phyloP scores from a whole-genome alignment of 2,888 invertebrate genomes.

The Ophonus ardosiacus region DNA sequence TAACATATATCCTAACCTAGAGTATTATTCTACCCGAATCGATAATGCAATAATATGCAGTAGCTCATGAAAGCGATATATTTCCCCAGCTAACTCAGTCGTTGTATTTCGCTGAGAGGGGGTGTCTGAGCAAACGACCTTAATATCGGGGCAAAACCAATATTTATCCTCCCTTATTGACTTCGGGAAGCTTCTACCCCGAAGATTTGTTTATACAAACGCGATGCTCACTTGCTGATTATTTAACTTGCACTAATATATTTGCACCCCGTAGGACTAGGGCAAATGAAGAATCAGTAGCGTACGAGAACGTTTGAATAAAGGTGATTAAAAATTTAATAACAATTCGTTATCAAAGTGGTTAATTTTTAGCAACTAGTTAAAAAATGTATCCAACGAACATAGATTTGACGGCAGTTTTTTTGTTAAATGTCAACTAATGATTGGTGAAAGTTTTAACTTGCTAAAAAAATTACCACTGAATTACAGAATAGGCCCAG shows the following conservation, averaged over 20 bases:
- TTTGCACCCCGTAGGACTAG: slow-evolving; percentile 13
- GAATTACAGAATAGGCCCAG: no score
- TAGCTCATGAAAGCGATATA: slow-evolving; percentile 17
- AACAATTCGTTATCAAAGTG: not conserved
- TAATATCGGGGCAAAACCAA: slow-evolving; percentile 42
- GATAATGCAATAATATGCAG: not conserved
- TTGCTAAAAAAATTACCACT: no score
- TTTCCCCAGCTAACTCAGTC: not conserved
- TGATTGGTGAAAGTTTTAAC: no score
- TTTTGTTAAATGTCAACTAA: no score
- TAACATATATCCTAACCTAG: not conserved
- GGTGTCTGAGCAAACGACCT: slow-evolving; percentile 43
- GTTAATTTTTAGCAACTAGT: no score
- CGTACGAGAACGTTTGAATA: not conserved
- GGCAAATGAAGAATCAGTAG: not conserved
- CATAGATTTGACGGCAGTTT: no score
- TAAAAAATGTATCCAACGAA: no score
- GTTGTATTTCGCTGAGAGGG: not conserved
- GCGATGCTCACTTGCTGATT: slow-evolving; percentile 52
- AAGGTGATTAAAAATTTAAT: not conserved
- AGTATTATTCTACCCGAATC: not conserved
- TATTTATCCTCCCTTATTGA: slow-evolving; percentile 58
- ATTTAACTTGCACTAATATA: slow-evolving; percentile 50
- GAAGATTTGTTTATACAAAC: slow-evolving; percentile 53
- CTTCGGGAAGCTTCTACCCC: slow-evolving; percentile 42